Percentiles rank a stretch among this genome's conserved stretches.
These are phyloP conservation scores for Cyphomyrus discorhynchus DNA, from an alignment of 2,113 vertebrate genomes.

Conservation along the genomic window DNA sequence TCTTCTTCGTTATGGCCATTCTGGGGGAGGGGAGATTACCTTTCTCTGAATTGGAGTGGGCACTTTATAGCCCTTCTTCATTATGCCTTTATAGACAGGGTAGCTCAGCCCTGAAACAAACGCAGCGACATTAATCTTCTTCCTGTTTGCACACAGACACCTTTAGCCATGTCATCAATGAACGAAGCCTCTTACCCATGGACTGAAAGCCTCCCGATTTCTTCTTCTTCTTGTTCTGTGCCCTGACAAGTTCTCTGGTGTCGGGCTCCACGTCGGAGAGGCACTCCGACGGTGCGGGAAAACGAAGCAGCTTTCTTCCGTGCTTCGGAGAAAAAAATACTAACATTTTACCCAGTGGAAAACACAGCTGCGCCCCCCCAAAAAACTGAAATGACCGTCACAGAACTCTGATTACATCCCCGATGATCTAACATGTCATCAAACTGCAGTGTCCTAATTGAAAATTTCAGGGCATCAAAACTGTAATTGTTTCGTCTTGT, in stretches of 20 bases:
- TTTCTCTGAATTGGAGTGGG: conserved; percentile 95
- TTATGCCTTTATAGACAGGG: conserved; percentile 84
- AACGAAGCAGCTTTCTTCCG: conserved; percentile 53
- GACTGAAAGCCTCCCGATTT: conserved; percentile 98
- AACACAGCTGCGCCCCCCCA: not conserved
- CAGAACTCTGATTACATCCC: not conserved
- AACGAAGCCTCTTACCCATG: conserved; percentile 68
- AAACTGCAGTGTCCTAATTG: not conserved
- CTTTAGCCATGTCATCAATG: not conserved
- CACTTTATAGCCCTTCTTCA: conserved; percentile 97
- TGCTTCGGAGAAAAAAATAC: conserved; percentile 35
- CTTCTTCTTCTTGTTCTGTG: conserved; percentile 97
- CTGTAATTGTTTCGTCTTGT: not conserved
- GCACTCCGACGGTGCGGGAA: conserved; percentile 59
- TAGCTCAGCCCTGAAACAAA: conserved; percentile 77
- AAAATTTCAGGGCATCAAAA: not conserved
- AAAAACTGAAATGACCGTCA: not conserved
- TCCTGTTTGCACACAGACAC: not conserved
- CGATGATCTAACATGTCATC: not conserved
- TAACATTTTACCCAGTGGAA: not conserved
- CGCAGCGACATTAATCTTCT: not conserved
- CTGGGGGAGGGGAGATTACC: conserved; percentile 46
- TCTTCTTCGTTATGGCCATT: not conserved
- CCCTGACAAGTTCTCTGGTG: conserved; percentile 76
- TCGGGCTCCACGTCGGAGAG: conserved; percentile 77